Percentiles rank a stretch among this genome's conserved stretches.
phyloP scores from a whole-genome alignment of 2,113 vertebrate genomes.

The Ochotona curzoniae region DNA sequence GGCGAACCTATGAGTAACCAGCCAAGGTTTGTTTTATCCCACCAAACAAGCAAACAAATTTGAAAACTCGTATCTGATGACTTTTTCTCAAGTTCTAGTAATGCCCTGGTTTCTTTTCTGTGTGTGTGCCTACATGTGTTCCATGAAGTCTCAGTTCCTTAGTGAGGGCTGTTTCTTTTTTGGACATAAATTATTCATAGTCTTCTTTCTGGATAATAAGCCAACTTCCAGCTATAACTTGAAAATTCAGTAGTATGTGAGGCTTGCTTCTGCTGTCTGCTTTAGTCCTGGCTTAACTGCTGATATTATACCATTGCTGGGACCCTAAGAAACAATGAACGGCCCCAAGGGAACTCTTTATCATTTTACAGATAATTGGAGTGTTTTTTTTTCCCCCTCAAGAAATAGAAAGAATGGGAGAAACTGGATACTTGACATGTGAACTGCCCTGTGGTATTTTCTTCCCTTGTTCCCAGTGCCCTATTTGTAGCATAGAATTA shows the following conservation, averaged over 20 bases:
- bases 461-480: background rate
- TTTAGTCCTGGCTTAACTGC: background rate
- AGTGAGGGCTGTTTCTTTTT: background rate
- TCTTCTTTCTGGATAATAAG: background rate
- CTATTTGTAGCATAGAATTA: background rate
- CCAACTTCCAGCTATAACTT: background rate
- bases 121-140: background rate
- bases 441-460: background rate
- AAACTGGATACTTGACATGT: background rate
- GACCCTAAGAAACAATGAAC: background rate
- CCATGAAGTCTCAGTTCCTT: background rate
- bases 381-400: background rate
- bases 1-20: background rate
- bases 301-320: background rate
- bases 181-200: background rate
- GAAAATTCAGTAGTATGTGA: background rate
- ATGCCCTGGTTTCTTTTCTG: background rate
- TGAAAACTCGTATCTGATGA: background rate
- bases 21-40: rapidly evolving
- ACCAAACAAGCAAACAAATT: background rate
- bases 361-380: background rate
- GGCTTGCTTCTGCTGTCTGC: background rate
- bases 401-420: background rate
- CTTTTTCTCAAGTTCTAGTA: background rate
- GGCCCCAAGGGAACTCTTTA: background rate